phyloP scores from a whole-genome alignment of 1,140 invertebrate species.

The Tetramorium simillimum region DNA sequence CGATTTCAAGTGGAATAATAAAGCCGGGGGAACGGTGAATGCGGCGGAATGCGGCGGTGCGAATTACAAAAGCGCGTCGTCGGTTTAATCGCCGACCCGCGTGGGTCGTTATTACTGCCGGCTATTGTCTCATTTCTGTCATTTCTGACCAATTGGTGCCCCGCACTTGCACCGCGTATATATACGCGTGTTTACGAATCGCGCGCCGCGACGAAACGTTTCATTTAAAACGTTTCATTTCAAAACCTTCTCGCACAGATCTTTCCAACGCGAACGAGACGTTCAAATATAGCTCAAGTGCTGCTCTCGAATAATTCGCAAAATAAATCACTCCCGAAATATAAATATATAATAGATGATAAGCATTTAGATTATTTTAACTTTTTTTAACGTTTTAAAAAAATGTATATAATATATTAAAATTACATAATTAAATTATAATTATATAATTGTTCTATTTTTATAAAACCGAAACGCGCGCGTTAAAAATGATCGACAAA shows the following conservation, averaged over 20 bases:
- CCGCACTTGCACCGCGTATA: neutral
- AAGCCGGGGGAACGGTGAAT: slow-evolving; percentile 52
- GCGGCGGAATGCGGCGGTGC: slow-evolving; percentile 57
- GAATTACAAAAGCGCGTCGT: slow-evolving; percentile 70
- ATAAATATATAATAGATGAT: neutral
- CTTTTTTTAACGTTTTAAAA: neutral
- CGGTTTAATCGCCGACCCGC: slow-evolving; percentile 52
- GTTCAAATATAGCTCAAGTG: slow-evolving; percentile 46
- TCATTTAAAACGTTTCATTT: neutral
- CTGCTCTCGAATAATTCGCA: neutral
- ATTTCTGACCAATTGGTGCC: slow-evolving; percentile 24
- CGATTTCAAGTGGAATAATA: slow-evolving; percentile 71
- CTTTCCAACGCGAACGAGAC: neutral
- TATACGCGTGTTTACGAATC: slow-evolving; percentile 24
- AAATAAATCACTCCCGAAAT: slow-evolving; percentile 2
- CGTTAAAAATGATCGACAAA: neutral
- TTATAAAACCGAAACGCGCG: neutral
- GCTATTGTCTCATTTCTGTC: slow-evolving; percentile 47
- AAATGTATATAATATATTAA: neutral
- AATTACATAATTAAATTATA: no score
- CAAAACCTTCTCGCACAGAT: neutral
- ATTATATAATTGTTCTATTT: no score
- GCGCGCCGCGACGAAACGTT: neutral
- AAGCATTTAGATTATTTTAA: neutral
- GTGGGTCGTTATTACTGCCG: slow-evolving; percentile 8